These are phyloP conservation scores for Danio albolineatus DNA, from an alignment of 2,797 vertebrate species.

Conservation along the genomic window DNA sequence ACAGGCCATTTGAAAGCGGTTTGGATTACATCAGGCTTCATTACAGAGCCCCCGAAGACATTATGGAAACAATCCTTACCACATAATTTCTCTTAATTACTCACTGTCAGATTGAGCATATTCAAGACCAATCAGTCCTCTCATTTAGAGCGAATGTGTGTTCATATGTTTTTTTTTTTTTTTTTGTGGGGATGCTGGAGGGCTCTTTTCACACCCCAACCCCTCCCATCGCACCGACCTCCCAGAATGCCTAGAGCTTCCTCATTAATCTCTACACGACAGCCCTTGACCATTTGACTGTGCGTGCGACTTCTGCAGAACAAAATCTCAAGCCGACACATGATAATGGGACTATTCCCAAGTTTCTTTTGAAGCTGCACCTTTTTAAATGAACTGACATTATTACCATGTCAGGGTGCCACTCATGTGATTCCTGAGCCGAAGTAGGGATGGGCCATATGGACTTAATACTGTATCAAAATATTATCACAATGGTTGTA, in stretches of 20 bases:
- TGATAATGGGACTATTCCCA: constrained; percentile 80
- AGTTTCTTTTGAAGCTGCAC: constrained; percentile 59
- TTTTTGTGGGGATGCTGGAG: constrained; percentile 21
- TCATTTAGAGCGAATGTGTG: constrained; percentile 51
- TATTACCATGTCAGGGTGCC: constrained; percentile 54
- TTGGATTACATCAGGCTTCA: constrained; percentile 56
- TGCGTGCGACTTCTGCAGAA: constrained; percentile 63
- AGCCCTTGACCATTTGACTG: constrained; percentile 82
- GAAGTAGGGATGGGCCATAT: background rate
- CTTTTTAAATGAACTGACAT: constrained; percentile 58
- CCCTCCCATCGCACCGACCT: constrained; percentile 68
- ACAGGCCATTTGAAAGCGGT: constrained; percentile 58
- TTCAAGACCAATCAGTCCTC: constrained; percentile 34
- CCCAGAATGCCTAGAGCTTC: constrained; percentile 80
- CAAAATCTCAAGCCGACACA: constrained; percentile 79
- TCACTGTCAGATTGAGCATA: constrained; percentile 56
- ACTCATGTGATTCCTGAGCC: background rate
- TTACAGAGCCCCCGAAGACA: constrained; percentile 54
- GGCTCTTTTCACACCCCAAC: constrained; percentile 32
- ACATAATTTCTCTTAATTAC: constrained; percentile 65
- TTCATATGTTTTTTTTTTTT: constrained; percentile 9
- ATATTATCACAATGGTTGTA: too few species aligned
- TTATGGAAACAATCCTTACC: constrained; percentile 59
- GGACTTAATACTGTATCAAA: too few species aligned
- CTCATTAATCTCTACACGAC: constrained; percentile 85